Base-by-base conservation (phyloP, 2,888 invertebrate species). In the Zele albiditarsus region DNA sequence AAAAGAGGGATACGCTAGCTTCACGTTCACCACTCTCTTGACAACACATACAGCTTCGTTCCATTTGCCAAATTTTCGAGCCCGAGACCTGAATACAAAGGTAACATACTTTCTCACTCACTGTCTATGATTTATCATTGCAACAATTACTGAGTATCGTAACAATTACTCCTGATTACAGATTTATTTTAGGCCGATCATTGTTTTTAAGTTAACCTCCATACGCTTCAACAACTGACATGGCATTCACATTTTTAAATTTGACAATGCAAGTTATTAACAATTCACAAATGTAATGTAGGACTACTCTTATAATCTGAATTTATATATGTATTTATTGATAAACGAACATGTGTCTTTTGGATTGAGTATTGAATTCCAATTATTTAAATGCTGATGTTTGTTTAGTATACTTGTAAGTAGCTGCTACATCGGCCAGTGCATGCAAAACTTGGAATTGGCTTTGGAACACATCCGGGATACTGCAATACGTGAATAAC, bases 31-130 rank as follows among this genome's bases (percentile, higher is more conserved):
- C 97, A 81, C 96, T 96, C 88, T 97, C 97, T 89, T 97, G 97
- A 87, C 97, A 98, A 88, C 97, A 98, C 93, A 97, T 97, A 87
- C 97, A 97, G 0, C 96, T 96, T 33, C 97, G 92, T 89, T 97
- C 97, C 94, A 97, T 97, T 92, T 97, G 97, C 97, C 97, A 97
- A 87, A 97, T 95, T 92, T 97, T 97, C 83, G 96, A 97, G 6
- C 97, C 97, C 46, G 97, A 97, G 8, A 97, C 97, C 97, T 97
- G 78, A 73, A 86, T 85, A 79, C 78, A 81, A 74, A 84, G 79
- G 81, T 82, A 82, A 49, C n/a, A 60, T 68, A 72, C 72, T 63
- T 23, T 63, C 10, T 38, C 38, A 38, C 27, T 68, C 8, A 42
- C n/a, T 38, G 8, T 27, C 10, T 1, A 71, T 31, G n/a, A 23